Conservation (phyloP, 2,113 vertebrate genomes). For the Sebastes fasciatus region DNA sequence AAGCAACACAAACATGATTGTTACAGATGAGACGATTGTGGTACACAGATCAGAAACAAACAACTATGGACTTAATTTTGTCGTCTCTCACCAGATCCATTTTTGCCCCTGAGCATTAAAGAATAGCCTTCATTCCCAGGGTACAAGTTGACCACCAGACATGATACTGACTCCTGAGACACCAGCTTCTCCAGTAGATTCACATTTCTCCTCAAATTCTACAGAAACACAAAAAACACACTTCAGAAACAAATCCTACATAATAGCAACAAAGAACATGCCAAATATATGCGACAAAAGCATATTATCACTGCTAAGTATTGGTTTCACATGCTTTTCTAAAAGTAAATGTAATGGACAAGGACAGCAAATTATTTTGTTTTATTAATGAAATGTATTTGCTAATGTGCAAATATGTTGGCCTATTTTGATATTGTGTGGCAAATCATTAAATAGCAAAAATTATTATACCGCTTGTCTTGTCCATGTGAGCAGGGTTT, state of each 20-base stretch:
- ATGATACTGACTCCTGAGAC: constrained; percentile 95
- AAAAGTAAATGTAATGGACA: background rate
- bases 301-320: background rate
- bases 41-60: background rate
- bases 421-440: too few species aligned
- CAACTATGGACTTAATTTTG: background rate
- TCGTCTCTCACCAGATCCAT: constrained; percentile 92
- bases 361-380: background rate
- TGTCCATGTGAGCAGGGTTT: too few species aligned
- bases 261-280: background rate
- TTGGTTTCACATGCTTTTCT: background rate
- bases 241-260: background rate
- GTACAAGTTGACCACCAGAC: constrained; percentile 97
- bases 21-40: background rate
- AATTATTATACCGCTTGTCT: background rate
- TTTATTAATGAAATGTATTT: too few species aligned
- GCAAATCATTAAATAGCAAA: too few species aligned
- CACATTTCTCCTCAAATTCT: constrained; percentile 99
- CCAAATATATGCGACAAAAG: background rate
- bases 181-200: constrained; percentile 99
- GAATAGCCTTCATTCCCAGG: constrained; percentile 99
- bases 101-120: constrained; percentile 99
- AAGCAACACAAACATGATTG: constrained; percentile 2
- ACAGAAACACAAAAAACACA: constrained; percentile 51
- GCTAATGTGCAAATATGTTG: too few species aligned